Evolutionary conservation across 2,888 invertebrate species (phyloP).

Genomic region (Syrphus vitripennis): DNA sequence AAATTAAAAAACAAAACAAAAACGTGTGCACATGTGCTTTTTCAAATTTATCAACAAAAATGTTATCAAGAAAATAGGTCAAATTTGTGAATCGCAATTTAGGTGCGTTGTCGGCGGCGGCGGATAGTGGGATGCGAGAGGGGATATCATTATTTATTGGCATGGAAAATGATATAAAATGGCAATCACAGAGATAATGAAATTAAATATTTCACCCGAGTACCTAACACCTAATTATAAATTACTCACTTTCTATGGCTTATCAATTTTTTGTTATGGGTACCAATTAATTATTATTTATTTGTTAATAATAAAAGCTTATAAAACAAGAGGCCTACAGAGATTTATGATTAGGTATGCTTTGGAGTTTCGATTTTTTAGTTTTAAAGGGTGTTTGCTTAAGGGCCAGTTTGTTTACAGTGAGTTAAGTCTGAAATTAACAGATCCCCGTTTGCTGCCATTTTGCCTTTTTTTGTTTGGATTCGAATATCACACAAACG

Average conservation of each 20-base stretch:
- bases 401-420: too few relatives aligned
- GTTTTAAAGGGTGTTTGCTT: not conserved
- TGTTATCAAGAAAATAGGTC: conserved; percentile 57
- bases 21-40: not conserved
- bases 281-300: conserved; percentile 25
- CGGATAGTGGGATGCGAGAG: not conserved
- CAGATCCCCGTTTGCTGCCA: too few relatives aligned
- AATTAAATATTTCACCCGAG: not conserved
- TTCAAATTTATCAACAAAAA: conserved; percentile 25
- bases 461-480: too few relatives aligned
- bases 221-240: not conserved
- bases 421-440: too few relatives aligned
- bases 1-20: not conserved
- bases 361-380: not conserved
- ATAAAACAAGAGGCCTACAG: conserved; percentile 34
- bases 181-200: conserved; percentile 37
- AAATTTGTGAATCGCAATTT: conserved; percentile 41
- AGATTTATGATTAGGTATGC: conserved; percentile 26
- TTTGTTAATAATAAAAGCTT: conserved; percentile 54
- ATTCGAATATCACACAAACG: too few relatives aligned
- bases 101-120: not conserved
- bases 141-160: not conserved
- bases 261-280: conserved; percentile 1
- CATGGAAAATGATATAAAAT: not conserved
- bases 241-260: conserved; percentile 33